Evolutionary conservation across 1,140 invertebrate genomes (phyloP).

Genomic region (Drosophila arizonae): DNA sequence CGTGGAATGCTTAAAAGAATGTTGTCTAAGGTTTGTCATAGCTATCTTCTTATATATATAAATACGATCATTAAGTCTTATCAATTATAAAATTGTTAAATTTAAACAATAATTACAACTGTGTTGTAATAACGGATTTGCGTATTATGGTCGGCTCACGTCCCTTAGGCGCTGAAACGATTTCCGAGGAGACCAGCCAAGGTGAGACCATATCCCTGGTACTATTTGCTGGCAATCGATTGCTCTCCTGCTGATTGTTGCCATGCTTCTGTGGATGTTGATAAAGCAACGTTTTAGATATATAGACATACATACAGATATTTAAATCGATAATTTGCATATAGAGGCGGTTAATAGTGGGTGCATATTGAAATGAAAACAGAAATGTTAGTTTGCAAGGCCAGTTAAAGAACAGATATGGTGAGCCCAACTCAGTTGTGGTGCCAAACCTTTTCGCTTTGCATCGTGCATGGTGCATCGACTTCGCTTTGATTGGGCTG

Average conservation of each 20-base stretch:
- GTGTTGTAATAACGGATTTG: constrained; percentile 93
- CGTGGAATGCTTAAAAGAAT: constrained; percentile 71
- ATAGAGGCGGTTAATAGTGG: constrained; percentile 62
- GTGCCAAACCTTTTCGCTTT: constrained; percentile 70
- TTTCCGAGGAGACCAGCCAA: constrained; percentile 90
- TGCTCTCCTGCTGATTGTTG: constrained; percentile 81
- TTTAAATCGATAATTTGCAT: neutral
- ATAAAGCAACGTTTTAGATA: constrained; percentile 4
- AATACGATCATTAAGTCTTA: constrained; percentile 76
- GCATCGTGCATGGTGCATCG: constrained; percentile 63
- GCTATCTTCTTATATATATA: constrained; percentile 60
- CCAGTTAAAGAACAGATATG: constrained; percentile 56
- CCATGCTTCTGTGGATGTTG: constrained; percentile 81
- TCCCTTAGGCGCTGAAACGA: constrained; percentile 86
- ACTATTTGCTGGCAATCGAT: constrained; percentile 73
- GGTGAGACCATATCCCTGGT: constrained; percentile 86
- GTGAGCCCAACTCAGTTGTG: constrained; percentile 33
- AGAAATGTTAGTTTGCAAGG: constrained; percentile 51
- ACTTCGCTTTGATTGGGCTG: constrained; percentile 63
- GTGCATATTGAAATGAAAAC: constrained; percentile 64
- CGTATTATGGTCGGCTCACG: constrained; percentile 89
- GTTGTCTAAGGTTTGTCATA: constrained; percentile 67
- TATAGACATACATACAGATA: neutral
- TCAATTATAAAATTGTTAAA: constrained; percentile 34
- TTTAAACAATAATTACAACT: constrained; percentile 85